Conservation (phyloP, 2,797 vertebrate genomes). For the Gephyroberyx darwinii region DNA sequence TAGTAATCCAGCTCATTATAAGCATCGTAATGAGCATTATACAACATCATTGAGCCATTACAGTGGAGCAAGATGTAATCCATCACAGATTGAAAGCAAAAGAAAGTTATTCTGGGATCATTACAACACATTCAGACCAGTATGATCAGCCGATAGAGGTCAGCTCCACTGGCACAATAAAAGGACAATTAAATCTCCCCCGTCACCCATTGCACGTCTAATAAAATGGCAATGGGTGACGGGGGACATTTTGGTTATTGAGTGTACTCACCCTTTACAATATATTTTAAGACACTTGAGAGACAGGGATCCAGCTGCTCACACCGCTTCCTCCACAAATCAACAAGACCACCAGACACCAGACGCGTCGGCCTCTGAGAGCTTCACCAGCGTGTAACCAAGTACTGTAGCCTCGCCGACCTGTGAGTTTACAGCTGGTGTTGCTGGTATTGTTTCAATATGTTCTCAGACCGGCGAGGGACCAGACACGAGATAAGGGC, state of each 20-base stretch:
- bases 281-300: slow-evolving; percentile 7
- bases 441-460: slow-evolving; percentile 49
- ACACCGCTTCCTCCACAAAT: slow-evolving; percentile 54
- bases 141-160: slow-evolving; percentile 2
- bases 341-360: slow-evolving; percentile 28
- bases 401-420: slow-evolving; percentile 5
- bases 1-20: slow-evolving; percentile 39
- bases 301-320: slow-evolving; percentile 28
- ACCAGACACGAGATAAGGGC: slow-evolving; percentile 57
- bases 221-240: neutral
- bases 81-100: slow-evolving; percentile 38
- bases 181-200: neutral
- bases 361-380: slow-evolving; percentile 39
- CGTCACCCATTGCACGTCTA: no score
- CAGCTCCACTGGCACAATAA: neutral
- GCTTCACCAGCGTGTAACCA: neutral
- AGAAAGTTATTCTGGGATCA: slow-evolving; percentile 20
- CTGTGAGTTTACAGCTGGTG: slow-evolving; percentile 50
- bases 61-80: slow-evolving; percentile 26
- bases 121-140: slow-evolving; percentile 14
- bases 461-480: slow-evolving; percentile 49
- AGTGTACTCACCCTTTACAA: neutral
- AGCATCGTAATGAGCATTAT: neutral
- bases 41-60: slow-evolving; percentile 45
- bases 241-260: neutral